Evolutionary conservation across 2,888 invertebrate species (phyloP).

Genomic region (Drosophila picticornis): DNA sequence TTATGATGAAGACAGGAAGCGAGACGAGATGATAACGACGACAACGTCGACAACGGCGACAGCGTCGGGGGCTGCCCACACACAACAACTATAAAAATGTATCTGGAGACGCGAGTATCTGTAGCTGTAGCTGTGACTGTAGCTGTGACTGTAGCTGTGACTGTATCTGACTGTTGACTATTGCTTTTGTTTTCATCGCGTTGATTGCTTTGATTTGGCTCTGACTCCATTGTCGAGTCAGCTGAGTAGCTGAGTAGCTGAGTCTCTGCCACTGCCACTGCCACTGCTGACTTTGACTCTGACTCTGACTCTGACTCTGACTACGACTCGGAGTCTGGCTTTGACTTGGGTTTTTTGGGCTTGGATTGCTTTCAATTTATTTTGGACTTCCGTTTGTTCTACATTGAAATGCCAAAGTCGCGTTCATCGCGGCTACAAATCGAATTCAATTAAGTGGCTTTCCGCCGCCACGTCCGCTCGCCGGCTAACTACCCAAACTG

Average conservation of each 20-base stretch:
- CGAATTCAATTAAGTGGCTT: constrained; percentile 80
- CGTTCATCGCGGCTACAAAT: constrained; percentile 57
- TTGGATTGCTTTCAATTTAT: constrained; percentile 77
- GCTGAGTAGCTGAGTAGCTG: constrained; percentile 7
- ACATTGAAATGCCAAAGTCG: constrained; percentile 68
- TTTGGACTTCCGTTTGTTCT: constrained; percentile 77
- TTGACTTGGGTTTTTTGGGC: constrained; percentile 18
- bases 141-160: not conserved
- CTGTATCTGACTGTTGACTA: constrained; percentile 11
- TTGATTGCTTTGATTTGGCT: constrained; percentile 71
- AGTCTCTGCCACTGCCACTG: too few species aligned
- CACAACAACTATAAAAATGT: constrained; percentile 47
- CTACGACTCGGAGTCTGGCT: constrained; percentile 13
- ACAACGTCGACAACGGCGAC: constrained; percentile 26
- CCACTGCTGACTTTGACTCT: constrained; percentile 10
- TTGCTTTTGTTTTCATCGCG: constrained; percentile 50
- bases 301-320: constrained; percentile 20
- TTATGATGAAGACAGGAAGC: constrained; percentile 81
- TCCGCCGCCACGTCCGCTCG: constrained; percentile 76
- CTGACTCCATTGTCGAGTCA: constrained; percentile 13
- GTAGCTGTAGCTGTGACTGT: constrained; percentile 14
- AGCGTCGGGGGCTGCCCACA: constrained; percentile 46
- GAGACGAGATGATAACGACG: constrained; percentile 42
- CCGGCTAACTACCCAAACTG: constrained; percentile 56
- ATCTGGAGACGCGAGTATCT: constrained; percentile 38